A percentile compares a stretch with the other conserved stretches of the same genome.
Conservation (phyloP, 2,888 invertebrate species). For the Drosophila recens region DNA sequence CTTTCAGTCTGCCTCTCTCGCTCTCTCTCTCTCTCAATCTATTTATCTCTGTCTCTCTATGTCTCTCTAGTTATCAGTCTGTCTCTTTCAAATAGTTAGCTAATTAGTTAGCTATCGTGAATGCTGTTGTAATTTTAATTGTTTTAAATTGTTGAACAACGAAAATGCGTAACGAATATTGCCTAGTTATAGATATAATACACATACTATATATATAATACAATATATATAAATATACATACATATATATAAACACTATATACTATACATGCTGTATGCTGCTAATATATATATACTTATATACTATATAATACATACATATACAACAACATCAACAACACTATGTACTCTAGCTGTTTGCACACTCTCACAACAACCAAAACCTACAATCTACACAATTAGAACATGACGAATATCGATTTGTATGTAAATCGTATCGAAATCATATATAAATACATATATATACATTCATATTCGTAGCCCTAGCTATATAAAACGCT, state of each 20-base stretch:
- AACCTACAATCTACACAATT: conserved; percentile 14
- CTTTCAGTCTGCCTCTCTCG: neutral
- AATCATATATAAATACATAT: conserved; percentile 10
- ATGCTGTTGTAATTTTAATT: conserved; percentile 73
- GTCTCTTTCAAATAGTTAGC: conserved; percentile 37
- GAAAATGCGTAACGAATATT: conserved; percentile 75
- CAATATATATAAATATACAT: conserved; percentile 46
- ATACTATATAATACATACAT: conserved; percentile 35
- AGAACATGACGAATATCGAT: conserved; percentile 17
- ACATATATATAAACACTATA: conserved; percentile 44
- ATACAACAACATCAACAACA: conserved; percentile 47
- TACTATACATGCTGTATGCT: conserved; percentile 59
- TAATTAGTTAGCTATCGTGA: conserved; percentile 68
- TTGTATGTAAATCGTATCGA: conserved; percentile 24
- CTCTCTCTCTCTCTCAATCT: conserved; percentile 17
- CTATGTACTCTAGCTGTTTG: conserved; percentile 62
- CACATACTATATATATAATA: conserved; percentile 54
- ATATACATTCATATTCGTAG: conserved; percentile 31
- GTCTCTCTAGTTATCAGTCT: conserved; percentile 16
- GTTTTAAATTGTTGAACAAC: conserved; percentile 71
- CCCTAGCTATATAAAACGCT: conserved; percentile 19
- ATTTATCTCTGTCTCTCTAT: neutral
- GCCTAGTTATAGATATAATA: conserved; percentile 67
- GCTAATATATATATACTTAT: conserved; percentile 43
- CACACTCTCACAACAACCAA: conserved; percentile 42